These are phyloP conservation scores for Schizopygopsis pylzovi DNA, from an alignment of 2,797 vertebrate species.

Conservation along the genomic window DNA sequence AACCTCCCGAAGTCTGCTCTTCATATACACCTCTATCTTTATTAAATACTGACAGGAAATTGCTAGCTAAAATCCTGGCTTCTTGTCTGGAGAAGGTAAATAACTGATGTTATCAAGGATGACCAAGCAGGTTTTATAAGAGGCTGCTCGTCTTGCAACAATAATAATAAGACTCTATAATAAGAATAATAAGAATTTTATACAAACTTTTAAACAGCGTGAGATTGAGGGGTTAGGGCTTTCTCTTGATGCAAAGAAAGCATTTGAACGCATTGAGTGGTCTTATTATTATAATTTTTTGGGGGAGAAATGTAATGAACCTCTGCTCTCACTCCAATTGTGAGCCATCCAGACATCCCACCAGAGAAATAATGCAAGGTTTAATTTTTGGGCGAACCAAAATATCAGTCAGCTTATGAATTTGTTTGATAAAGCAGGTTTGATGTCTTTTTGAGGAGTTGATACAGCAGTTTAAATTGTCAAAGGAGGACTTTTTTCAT, in stretches of 20 bases:
- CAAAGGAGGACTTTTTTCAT: not conserved
- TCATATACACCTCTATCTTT: constrained; percentile 27
- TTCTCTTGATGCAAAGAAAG: constrained; percentile 26
- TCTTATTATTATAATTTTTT: constrained; percentile 11
- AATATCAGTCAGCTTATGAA: not conserved
- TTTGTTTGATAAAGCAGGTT: not conserved
- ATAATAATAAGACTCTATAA: constrained; percentile 21
- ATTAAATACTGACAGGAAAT: not conserved
- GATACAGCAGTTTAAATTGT: not conserved
- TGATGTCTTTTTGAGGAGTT: no score
- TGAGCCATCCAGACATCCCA: not conserved
- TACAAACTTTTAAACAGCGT: constrained; percentile 1
- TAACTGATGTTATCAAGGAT: constrained; percentile 14
- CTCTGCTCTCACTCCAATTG: not conserved
- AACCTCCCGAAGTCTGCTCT: constrained; percentile 12
- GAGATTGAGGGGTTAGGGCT: constrained; percentile 6
- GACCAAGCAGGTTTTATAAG: constrained; percentile 46
- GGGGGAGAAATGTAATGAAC: not conserved
- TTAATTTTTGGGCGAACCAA: not conserved
- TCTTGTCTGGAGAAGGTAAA: constrained; percentile 12
- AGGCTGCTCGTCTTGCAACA: constrained; percentile 21
- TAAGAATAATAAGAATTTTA: not conserved
- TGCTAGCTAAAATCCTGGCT: constrained; percentile 33
- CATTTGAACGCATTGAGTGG: not conserved
- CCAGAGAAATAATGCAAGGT: not conserved